Evolutionary conservation across 2,797 vertebrate genomes (phyloP), one percentile per base, ranked within the genome.

Genomic region (Oreortyx pictus): DNA sequence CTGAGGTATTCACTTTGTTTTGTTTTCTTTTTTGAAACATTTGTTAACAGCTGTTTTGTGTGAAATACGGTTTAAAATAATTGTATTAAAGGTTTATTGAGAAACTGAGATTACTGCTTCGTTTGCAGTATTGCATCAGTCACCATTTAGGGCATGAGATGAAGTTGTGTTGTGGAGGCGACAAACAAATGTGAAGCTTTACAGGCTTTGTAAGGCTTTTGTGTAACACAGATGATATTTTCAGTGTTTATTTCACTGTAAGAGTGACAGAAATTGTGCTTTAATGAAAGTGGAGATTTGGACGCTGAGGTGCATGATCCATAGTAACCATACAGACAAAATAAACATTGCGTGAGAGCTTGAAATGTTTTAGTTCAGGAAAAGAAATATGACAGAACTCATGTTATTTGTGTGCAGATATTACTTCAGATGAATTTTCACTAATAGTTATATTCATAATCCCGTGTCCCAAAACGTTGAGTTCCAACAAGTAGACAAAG

Each of bases 1-100:
- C 99, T 88, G 99, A 99, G 99, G 99, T 98, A 98, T 95, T 96
- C 7, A 44, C 91, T 92, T 57, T 33, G 49, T 50, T 27, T 60
- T 60, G 13, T 64, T 64, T 62, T 62, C 25, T 41, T 41, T 96
- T 95, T 89, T 27, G 7, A 6, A 0, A 25, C 66, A 61, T 90
- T 66, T 86, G 15, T 76, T 88, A 68, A 22, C 31, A 82, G 18
- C 27, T 89, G 49, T 19, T 86, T 80, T 35, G 57, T 71, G 8
- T 71, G 82, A 9, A 67, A 71, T 86, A 31, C 71, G 49, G 25
- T n/a, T 84, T 18, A 70, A 70, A 73, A 7, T 10, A 73, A 9
- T 68, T 3, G 6, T 31, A 15, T 74, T 81, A 29, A 91, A 75
- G 15, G 8, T 71, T 84, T 59, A 24, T n/a, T 54, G 10, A 49